Evolutionary conservation across 2,797 vertebrate genomes (phyloP).

Genomic region (Scarus forsteni): DNA sequence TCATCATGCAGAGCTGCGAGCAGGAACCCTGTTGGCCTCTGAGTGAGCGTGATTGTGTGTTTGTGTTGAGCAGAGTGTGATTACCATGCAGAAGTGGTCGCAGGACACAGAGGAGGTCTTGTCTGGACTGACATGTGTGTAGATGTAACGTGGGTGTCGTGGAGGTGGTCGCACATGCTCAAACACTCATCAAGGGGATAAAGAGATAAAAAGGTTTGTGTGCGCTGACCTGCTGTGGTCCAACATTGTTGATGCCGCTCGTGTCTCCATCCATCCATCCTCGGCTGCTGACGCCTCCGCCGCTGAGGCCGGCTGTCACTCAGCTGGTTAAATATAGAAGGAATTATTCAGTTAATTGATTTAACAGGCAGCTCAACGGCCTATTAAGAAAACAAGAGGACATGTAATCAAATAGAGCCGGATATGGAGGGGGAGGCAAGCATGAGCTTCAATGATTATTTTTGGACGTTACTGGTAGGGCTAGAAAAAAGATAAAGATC

Average conservation of each 20-base stretch:
- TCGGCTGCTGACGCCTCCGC: neutral
- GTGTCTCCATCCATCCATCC: neutral
- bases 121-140: constrained; percentile 38
- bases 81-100: constrained; percentile 26
- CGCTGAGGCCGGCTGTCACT: constrained; percentile 4
- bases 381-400: constrained; percentile 8
- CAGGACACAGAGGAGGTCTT: constrained; percentile 18
- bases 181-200: neutral
- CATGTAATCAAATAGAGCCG: neutral
- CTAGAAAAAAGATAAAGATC: too few species aligned
- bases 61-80: constrained; percentile 6
- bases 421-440: neutral
- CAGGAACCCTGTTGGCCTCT: constrained; percentile 18
- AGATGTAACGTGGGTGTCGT: constrained; percentile 12
- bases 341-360: constrained; percentile 14
- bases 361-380: constrained; percentile 4
- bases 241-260: neutral
- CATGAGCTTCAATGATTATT: neutral
- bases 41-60: constrained; percentile 3
- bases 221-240: constrained; percentile 2
- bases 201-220: neutral
- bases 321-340: constrained; percentile 19
- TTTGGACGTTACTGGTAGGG: neutral
- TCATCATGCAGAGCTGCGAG: constrained; percentile 33
- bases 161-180: constrained; percentile 10